Conservation (phyloP, 2,797 vertebrate genomes). For the Gila robusta region DNA sequence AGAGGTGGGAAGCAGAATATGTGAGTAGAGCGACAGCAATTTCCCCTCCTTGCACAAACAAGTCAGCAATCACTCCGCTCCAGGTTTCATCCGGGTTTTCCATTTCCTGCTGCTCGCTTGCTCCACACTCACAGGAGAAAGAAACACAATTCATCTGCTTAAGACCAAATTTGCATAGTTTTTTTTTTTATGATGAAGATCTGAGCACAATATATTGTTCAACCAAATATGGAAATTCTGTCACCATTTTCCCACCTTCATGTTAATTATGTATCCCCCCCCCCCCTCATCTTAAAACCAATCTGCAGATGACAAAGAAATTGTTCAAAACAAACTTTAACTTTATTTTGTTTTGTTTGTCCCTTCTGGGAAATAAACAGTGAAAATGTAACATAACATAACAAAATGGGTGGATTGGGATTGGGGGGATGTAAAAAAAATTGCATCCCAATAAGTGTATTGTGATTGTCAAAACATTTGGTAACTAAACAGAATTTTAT, state of each 20-base stretch:
- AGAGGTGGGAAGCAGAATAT: background rate
- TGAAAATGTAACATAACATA: too few relatives aligned
- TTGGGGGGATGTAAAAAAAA: too few relatives aligned
- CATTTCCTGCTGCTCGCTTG: background rate
- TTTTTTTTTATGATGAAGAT: background rate
- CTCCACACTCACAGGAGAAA: background rate
- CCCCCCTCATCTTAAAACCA: too few relatives aligned
- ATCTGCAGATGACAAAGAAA: too few relatives aligned
- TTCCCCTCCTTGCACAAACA: slow-evolving; percentile 18
- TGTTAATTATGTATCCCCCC: too few relatives aligned
- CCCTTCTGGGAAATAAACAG: too few relatives aligned
- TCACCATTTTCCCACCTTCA: background rate
- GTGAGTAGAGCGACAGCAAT: slow-evolving; percentile 23
- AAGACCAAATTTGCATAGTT: background rate
- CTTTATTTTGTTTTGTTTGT: too few relatives aligned
- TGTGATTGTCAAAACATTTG: too few relatives aligned
- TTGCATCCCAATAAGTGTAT: too few relatives aligned
- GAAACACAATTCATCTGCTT: background rate
- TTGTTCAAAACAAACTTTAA: too few relatives aligned
- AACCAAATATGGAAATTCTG: background rate
- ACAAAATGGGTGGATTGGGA: too few relatives aligned
- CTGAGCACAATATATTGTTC: background rate
- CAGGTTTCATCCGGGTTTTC: slow-evolving; percentile 11
- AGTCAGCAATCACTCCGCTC: background rate
- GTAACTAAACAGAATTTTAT: too few relatives aligned